Percentiles rank a stretch among this genome's conserved stretches.
Conservation (phyloP, 2,888 invertebrate species). For the Mayetiola destructor region DNA sequence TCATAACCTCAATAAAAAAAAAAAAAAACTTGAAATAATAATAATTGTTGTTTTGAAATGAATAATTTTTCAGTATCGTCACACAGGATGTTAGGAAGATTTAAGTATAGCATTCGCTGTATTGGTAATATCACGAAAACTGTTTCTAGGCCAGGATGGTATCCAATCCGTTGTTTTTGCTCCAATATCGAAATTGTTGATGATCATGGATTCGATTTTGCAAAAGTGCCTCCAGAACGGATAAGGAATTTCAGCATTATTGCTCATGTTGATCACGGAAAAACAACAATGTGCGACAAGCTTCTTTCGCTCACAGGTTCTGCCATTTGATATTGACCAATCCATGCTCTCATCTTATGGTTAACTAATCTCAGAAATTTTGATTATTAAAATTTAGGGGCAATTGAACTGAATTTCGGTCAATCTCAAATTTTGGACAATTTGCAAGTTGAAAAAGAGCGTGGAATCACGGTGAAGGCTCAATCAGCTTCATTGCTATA, state of each 20-base stretch:
- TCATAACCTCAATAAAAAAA: too few species aligned
- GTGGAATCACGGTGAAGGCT: constrained; percentile 97
- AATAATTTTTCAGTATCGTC: too few species aligned
- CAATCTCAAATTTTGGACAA: constrained; percentile 61
- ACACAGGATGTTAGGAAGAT: too few species aligned
- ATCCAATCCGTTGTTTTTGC: neutral
- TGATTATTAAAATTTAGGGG: constrained; percentile 46
- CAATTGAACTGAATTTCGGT: constrained; percentile 49
- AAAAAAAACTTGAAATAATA: too few species aligned
- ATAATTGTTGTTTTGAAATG: too few species aligned
- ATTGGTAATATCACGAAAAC: too few species aligned
- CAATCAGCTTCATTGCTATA: constrained; percentile 85
- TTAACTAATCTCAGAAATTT: too few species aligned
- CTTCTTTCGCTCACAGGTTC: constrained; percentile 83
- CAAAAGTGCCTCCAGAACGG: constrained; percentile 24
- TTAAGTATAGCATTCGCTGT: neutral
- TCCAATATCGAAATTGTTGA: neutral
- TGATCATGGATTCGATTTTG: neutral
- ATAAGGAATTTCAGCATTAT: constrained; percentile 94
- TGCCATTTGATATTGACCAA: too few species aligned
- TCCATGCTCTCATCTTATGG: too few species aligned
- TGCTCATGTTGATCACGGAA: constrained; percentile 98
- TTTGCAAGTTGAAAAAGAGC: constrained; percentile 76
- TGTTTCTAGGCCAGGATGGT: too few species aligned
- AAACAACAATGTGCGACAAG: constrained; percentile 91